Percentiles rank a stretch among this genome's conserved stretches.
Evolutionary conservation across 2,797 vertebrate genomes (phyloP).

Genomic region (Bucorvus abyssinicus): DNA sequence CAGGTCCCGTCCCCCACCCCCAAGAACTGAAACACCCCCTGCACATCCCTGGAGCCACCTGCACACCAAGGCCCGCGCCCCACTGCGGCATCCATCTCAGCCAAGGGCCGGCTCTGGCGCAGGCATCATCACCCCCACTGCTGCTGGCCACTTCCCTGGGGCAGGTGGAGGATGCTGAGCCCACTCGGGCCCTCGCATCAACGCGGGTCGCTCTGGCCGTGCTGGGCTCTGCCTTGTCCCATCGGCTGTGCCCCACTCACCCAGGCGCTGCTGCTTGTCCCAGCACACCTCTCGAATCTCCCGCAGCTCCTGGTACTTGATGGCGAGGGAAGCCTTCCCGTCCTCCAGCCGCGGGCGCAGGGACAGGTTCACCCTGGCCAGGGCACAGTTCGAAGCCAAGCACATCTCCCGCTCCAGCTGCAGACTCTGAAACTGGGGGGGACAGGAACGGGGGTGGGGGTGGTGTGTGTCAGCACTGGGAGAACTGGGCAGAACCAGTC

Average conservation of each 20-base stretch:
- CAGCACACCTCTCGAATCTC: slow-evolving; percentile 71
- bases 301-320: slow-evolving; percentile 79
- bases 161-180: background rate
- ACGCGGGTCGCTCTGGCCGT: background rate
- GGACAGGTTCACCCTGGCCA: slow-evolving; percentile 76
- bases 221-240: background rate
- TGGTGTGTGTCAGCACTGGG: background rate
- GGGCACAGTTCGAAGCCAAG: slow-evolving; percentile 73
- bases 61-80: background rate
- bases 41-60: background rate
- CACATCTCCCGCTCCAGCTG: slow-evolving; percentile 76
- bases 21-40: background rate
- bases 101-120: background rate
- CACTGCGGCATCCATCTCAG: background rate
- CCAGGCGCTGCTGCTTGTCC: slow-evolving; percentile 75
- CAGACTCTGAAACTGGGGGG: slow-evolving; percentile 74
- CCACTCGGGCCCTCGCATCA: rapidly evolving
- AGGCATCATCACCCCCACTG: background rate
- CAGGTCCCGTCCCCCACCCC: rapidly evolving
- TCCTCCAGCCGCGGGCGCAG: slow-evolving; percentile 76
- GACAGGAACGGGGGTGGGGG: too few species aligned
- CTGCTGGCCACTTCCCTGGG: background rate
- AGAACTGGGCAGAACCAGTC: background rate
- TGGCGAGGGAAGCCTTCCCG: slow-evolving; percentile 75
- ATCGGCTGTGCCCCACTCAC: slow-evolving; percentile 29